Evolutionary conservation across 2,797 vertebrate species (phyloP).

Genomic region (Parauchenoglanis punctatus): DNA sequence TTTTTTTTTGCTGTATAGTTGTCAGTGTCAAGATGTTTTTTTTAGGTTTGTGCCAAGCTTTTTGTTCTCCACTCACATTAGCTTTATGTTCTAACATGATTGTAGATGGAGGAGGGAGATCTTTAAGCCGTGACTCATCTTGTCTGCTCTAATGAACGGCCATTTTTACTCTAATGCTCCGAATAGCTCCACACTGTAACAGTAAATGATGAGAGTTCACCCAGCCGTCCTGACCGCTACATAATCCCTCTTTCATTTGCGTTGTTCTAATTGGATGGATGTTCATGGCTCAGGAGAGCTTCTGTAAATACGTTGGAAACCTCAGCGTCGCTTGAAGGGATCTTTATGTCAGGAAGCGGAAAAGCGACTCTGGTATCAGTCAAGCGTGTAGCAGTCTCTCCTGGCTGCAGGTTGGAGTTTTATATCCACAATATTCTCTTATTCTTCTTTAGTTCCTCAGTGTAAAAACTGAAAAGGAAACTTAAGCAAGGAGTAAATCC

Average conservation of each 20-base stretch:
- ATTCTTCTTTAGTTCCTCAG: neutral
- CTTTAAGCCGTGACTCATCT: conserved; percentile 58
- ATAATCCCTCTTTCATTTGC: conserved; percentile 63
- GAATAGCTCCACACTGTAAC: conserved; percentile 72
- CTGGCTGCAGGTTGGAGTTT: neutral
- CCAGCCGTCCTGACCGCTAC: conserved; percentile 63
- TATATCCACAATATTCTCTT: neutral
- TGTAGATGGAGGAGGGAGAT: conserved; percentile 62
- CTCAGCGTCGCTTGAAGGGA: conserved; percentile 36
- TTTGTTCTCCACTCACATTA: conserved; percentile 19
- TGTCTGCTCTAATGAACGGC: conserved; percentile 75
- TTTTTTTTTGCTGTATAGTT: conserved; percentile 40
- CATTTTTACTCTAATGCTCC: conserved; percentile 74
- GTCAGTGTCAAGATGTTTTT: neutral
- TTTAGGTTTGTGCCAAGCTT: conserved; percentile 22
- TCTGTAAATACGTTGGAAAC: conserved; percentile 53
- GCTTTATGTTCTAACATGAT: conserved; percentile 16
- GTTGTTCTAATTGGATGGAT: conserved; percentile 65
- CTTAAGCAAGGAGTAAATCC: conserved; percentile 38
- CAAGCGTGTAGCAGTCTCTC: neutral
- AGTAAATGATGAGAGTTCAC: conserved; percentile 74
- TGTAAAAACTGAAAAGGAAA: conserved; percentile 23
- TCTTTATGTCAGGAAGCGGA: conserved; percentile 18
- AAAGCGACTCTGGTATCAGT: conserved; percentile 14
- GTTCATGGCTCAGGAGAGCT: conserved; percentile 58